Conservation (phyloP, 2,113 vertebrate genomes). For the Marmota monax region DNA sequence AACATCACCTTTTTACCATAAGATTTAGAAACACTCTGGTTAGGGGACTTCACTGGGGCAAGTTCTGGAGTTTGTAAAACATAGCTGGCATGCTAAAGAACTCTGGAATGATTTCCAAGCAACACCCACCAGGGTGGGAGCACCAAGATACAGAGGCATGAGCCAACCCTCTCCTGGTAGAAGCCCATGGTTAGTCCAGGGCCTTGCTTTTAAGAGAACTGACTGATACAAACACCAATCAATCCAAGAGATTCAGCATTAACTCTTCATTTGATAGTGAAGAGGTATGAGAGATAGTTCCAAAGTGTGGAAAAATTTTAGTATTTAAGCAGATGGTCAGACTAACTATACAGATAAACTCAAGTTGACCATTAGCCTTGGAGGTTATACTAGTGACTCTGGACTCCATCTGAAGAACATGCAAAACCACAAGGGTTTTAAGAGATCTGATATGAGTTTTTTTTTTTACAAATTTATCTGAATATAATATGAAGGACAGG, state of each 20-base stretch:
- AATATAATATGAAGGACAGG: not conserved
- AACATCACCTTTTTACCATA: too few species aligned
- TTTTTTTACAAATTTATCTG: conserved; percentile 7
- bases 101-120: not conserved
- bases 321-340: not conserved
- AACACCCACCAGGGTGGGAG: not conserved
- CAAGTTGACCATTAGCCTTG: conserved; percentile 2
- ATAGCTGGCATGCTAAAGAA: not conserved
- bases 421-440: not conserved
- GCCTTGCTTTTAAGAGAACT: not conserved
- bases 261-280: not conserved
- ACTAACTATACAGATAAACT: not conserved
- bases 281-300: not conserved
- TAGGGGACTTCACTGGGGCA: not conserved
- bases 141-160: not conserved
- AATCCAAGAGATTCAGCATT: conserved; percentile 28
- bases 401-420: not conserved
- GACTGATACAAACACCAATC: not conserved
- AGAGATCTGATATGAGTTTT: not conserved
- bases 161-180: not conserved
- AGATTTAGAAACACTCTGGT: not conserved
- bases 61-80: not conserved
- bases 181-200: not conserved
- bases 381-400: not conserved
- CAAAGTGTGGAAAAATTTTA: not conserved